phyloP scores from a whole-genome alignment of 2,888 invertebrate species.

The Myathropa florea region DNA sequence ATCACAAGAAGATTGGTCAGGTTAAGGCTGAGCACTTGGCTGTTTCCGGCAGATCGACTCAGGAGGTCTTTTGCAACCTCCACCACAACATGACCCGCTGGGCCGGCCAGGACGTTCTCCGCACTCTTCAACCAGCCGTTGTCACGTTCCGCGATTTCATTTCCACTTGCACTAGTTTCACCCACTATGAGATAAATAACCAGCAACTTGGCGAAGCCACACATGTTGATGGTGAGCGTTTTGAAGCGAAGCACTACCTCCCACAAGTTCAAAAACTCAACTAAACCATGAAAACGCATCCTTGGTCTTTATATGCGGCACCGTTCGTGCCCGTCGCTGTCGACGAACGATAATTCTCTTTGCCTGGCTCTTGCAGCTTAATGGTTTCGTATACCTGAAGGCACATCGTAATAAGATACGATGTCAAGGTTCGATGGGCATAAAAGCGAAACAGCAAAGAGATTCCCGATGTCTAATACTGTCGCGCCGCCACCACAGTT shows the following conservation, averaged over 20 bases:
- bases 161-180: constrained; percentile 57
- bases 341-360: constrained; percentile 40
- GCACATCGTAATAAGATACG: constrained; percentile 51
- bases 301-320: constrained; percentile 57
- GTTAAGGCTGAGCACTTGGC: constrained; percentile 89
- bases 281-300: constrained; percentile 38
- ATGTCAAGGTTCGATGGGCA: constrained; percentile 52
- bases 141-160: constrained; percentile 69
- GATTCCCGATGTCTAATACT: constrained; percentile 24
- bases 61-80: constrained; percentile 85
- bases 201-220: constrained; percentile 26
- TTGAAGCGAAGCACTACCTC: constrained; percentile 7
- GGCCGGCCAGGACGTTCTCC: constrained; percentile 77
- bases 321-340: neutral
- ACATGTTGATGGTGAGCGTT: constrained; percentile 15
- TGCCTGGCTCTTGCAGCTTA: constrained; percentile 47
- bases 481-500: constrained; percentile 24
- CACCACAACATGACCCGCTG: constrained; percentile 79
- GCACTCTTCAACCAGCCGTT: constrained; percentile 77
- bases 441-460: constrained; percentile 44
- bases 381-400: constrained; percentile 63
- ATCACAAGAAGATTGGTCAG: constrained; percentile 90
- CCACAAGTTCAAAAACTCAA: constrained; percentile 42
- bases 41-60: constrained; percentile 86
- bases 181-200: constrained; percentile 40